Percentiles rank a stretch among this genome's conserved stretches.
Evolutionary conservation across 2,888 invertebrate species (phyloP).

Genomic region (Rhogogaster chlorosoma): DNA sequence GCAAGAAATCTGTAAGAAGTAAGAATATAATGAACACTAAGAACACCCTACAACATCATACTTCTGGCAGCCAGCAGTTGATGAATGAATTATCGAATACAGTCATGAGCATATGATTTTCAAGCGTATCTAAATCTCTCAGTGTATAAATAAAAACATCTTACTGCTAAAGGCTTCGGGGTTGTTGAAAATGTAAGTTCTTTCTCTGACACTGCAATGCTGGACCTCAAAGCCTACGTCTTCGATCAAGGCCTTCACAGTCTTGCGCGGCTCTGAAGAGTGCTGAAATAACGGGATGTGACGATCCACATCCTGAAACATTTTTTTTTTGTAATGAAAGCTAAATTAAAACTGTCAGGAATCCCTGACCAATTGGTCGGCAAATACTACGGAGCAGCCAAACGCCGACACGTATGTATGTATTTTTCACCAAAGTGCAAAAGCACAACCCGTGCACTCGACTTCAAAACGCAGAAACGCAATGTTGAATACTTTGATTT

Average conservation of each 20-base stretch:
- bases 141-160: constrained; percentile 60
- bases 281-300: constrained; percentile 86
- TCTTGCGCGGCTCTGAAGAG: constrained; percentile 81
- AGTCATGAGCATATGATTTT: background rate
- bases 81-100: no score
- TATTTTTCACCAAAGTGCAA: background rate
- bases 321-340: background rate
- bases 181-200: constrained; percentile 81
- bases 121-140: constrained; percentile 58
- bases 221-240: constrained; percentile 82
- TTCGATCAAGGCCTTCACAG: constrained; percentile 80
- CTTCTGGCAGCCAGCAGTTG: background rate
- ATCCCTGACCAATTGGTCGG: background rate
- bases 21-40: background rate
- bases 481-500: background rate
- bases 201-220: constrained; percentile 81
- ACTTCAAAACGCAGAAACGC: background rate
- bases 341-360: background rate
- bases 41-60: background rate
- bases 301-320: constrained; percentile 80
- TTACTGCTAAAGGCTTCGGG: constrained; percentile 82
- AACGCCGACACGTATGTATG: background rate
- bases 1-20: constrained; percentile 81
- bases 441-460: background rate
- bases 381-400: background rate